Evolutionary conservation across 2,113 vertebrate genomes (phyloP).

Genomic region (Pristiophorus japonicus): DNA sequence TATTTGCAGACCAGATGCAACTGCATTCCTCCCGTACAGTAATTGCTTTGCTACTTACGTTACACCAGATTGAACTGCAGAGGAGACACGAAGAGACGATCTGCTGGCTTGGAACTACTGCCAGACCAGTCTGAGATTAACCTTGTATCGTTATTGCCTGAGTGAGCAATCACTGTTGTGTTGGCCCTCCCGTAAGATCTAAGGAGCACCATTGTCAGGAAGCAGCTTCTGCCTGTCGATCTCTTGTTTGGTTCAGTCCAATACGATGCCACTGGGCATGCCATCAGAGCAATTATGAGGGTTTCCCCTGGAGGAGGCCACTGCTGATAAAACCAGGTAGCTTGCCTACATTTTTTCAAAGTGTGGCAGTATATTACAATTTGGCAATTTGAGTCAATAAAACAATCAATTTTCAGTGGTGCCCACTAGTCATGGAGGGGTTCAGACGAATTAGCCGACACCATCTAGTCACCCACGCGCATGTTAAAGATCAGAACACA

Average conservation of each 20-base stretch:
- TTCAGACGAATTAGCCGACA: no score
- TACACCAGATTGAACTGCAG: neutral
- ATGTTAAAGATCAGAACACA: no score
- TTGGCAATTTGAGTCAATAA: neutral
- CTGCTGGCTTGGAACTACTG: neutral
- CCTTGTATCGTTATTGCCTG: neutral
- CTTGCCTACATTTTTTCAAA: neutral
- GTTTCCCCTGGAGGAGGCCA: neutral
- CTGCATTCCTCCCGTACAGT: neutral
- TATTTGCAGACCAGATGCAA: conserved; percentile 14
- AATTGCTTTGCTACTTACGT: neutral
- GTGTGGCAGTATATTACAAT: neutral
- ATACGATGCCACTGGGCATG: neutral
- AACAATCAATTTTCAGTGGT: neutral
- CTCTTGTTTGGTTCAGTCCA: neutral
- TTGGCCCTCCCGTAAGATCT: neutral
- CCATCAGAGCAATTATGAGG: neutral
- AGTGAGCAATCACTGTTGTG: neutral
- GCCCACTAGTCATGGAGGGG: neutral
- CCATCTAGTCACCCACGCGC: no score
- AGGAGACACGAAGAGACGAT: neutral
- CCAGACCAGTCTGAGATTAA: neutral
- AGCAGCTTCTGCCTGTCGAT: neutral
- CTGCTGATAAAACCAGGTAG: neutral
- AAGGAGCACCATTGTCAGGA: neutral